Conservation (phyloP, 2,797 vertebrate genomes). For the Falco rusticolus region DNA sequence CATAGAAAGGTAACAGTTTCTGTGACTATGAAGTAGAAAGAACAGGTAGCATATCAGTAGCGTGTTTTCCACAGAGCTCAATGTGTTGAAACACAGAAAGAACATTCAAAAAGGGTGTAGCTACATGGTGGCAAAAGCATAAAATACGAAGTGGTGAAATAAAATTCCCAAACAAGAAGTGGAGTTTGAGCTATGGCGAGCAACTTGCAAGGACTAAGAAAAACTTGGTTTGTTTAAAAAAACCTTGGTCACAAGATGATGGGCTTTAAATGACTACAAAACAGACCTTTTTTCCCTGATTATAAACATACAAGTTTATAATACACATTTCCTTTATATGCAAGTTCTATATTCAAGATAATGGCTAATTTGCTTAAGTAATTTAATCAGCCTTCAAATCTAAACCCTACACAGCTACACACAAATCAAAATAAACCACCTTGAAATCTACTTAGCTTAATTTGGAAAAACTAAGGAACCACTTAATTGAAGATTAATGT, state of each 20-base stretch:
- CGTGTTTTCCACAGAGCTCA: neutral
- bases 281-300: neutral
- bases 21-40: neutral
- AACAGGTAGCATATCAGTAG: neutral
- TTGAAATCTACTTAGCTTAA: neutral
- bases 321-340: neutral
- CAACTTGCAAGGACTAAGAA: neutral
- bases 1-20: neutral
- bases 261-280: neutral
- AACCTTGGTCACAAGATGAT: neutral
- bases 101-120: neutral
- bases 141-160: neutral
- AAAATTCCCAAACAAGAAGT: neutral
- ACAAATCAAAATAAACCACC: neutral
- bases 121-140: neutral
- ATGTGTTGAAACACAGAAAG: neutral
- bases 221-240: neutral
- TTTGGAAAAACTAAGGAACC: conserved; percentile 7
- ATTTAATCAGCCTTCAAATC: neutral
- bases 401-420: neutral
- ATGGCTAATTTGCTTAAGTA: neutral
- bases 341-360: neutral
- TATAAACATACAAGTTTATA: neutral
- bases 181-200: neutral
- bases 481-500: neutral